These are phyloP conservation scores for Pelecanus crispus DNA, from an alignment of 2,113 vertebrate genomes.

Conservation along the genomic window DNA sequence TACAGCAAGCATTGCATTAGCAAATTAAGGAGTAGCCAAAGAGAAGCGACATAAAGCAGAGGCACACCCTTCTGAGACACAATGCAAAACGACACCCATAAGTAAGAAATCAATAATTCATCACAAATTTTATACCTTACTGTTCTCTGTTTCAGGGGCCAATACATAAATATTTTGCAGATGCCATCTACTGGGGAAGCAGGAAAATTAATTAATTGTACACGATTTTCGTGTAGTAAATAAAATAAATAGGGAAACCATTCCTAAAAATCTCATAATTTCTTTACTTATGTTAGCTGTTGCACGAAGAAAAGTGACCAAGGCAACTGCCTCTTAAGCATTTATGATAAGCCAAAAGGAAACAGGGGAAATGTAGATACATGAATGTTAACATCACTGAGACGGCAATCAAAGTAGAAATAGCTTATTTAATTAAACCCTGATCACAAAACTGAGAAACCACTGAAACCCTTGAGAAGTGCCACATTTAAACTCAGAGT, in stretches of 20 bases:
- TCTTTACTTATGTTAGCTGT: not conserved
- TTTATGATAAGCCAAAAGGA: not conserved
- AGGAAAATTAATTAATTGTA: not conserved
- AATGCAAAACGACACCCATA: not conserved
- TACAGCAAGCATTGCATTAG: not conserved
- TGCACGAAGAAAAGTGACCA: not conserved
- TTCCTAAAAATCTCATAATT: not conserved
- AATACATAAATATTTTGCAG: not conserved
- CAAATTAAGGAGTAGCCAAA: not conserved
- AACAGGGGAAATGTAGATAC: not conserved
- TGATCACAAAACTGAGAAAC: not conserved
- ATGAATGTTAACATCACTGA: not conserved
- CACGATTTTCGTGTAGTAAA: not conserved
- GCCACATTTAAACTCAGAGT: not conserved
- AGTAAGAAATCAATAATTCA: not conserved
- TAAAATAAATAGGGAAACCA: not conserved
- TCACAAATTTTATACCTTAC: not conserved
- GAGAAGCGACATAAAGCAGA: not conserved
- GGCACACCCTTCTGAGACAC: not conserved
- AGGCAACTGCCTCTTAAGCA: not conserved
- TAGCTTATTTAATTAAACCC: not conserved
- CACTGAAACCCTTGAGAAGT: not conserved
- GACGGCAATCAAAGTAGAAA: not conserved
- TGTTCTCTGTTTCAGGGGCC: not conserved
- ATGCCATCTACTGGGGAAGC: not conserved